A percentile compares a stretch with the other conserved stretches of the same genome.
Conservation (phyloP, 2,797 vertebrate genomes). For the Galaxias olidus region DNA sequence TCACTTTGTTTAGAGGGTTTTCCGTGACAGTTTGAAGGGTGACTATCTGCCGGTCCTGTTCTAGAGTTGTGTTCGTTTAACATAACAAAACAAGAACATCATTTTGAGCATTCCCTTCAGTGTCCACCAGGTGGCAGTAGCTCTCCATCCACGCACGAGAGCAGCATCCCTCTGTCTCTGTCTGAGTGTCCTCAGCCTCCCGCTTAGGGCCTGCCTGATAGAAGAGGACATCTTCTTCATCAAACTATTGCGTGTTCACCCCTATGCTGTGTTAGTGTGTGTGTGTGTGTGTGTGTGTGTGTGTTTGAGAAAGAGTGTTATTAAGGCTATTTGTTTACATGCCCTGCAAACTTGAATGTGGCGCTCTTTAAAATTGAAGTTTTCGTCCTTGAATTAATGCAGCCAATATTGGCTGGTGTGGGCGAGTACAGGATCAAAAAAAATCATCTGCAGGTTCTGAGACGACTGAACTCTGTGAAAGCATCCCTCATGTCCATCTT, state of each 20-base stretch:
- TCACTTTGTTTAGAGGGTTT: too few relatives aligned
- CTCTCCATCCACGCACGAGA: slow-evolving; percentile 43
- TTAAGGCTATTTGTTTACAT: neutral
- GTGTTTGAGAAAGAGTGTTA: slow-evolving; percentile 10
- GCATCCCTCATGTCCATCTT: neutral
- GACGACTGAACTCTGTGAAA: neutral
- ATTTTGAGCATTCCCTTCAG: neutral
- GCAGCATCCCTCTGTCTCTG: slow-evolving; percentile 9
- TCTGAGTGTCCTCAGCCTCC: slow-evolving; percentile 14
- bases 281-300: slow-evolving; percentile 19
- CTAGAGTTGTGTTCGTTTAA: too few relatives aligned
- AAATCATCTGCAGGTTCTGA: neutral
- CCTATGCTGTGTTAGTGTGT: slow-evolving; percentile 12
- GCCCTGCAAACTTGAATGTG: neutral
- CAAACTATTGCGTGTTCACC: neutral
- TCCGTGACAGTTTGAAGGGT: too few relatives aligned
- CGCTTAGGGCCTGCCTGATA: slow-evolving; percentile 40
- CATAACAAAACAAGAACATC: too few relatives aligned
- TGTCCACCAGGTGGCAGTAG: slow-evolving; percentile 74
- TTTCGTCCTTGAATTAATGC: slow-evolving; percentile 9
- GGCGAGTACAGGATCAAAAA: neutral
- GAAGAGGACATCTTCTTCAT: slow-evolving; percentile 26
- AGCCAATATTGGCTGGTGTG: neutral
- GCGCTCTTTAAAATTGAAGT: slow-evolving; percentile 4
- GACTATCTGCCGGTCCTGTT: too few relatives aligned